Evolutionary conservation across 2,113 vertebrate species (phyloP).

Genomic region (Uria lomvia): DNA sequence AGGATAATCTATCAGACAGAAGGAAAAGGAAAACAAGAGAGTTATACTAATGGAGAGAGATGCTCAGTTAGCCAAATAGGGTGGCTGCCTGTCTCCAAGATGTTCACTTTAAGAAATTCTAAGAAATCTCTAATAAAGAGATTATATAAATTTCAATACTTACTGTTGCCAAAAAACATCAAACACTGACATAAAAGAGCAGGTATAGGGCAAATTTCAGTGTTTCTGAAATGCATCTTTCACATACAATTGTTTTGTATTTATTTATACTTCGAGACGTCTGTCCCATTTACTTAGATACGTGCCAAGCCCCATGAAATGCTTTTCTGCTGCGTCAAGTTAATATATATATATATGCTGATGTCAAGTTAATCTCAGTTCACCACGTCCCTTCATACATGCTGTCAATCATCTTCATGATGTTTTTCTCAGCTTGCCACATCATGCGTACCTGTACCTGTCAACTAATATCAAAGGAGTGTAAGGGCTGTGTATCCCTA

Average conservation of each 20-base stretch:
- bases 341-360: neutral
- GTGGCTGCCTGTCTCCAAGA: neutral
- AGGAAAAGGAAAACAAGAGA: neutral
- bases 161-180: neutral
- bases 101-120: neutral
- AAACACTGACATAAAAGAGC: neutral
- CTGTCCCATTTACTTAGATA: neutral
- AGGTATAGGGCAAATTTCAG: neutral
- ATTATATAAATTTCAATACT: neutral
- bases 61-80: neutral
- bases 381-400: neutral
- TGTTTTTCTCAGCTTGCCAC: neutral
- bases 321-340: neutral
- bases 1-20: neutral
- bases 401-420: neutral
- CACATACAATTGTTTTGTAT: neutral
- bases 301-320: neutral
- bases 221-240: neutral
- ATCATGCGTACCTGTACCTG: neutral
- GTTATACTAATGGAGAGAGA: neutral
- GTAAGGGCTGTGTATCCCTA: neutral
- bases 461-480: neutral
- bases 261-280: neutral
- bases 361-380: neutral
- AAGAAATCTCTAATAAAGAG: neutral